Conservation (phyloP, 2,888 invertebrate genomes). For the Bombylius discolor region DNA sequence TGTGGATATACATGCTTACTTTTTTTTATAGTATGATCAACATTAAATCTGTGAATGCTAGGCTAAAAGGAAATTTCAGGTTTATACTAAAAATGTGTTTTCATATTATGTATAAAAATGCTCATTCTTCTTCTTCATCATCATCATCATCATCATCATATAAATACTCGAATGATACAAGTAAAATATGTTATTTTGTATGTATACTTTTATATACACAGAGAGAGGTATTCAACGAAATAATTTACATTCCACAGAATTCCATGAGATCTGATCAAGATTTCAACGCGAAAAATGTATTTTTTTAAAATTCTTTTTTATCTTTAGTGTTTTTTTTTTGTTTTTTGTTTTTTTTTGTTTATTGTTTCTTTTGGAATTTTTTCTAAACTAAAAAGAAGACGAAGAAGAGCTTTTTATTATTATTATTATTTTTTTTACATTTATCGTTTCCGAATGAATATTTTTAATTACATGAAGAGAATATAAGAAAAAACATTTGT, state of each 20-base stretch:
- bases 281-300: not conserved
- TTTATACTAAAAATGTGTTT: not conserved
- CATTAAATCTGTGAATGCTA: no score
- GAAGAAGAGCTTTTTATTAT: not conserved
- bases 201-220: not conserved
- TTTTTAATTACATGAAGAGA: not conserved
- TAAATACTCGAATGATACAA: no score
- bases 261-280: not conserved
- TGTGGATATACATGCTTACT: no score
- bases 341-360: no score
- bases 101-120: no score
- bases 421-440: not conserved
- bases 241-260: not conserved
- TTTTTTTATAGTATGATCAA: no score
- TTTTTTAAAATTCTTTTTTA: not conserved
- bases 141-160: no score
- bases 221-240: not conserved
- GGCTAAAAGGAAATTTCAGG: not conserved
- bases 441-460: not conserved
- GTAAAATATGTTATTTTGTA: no score
- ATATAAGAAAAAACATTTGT: no score
- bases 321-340: not conserved
- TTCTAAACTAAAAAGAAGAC: no score
- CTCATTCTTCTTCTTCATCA: no score
- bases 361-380: no score